Evolutionary conservation across 2,797 vertebrate genomes (phyloP).

Genomic region (Florisuga fusca): DNA sequence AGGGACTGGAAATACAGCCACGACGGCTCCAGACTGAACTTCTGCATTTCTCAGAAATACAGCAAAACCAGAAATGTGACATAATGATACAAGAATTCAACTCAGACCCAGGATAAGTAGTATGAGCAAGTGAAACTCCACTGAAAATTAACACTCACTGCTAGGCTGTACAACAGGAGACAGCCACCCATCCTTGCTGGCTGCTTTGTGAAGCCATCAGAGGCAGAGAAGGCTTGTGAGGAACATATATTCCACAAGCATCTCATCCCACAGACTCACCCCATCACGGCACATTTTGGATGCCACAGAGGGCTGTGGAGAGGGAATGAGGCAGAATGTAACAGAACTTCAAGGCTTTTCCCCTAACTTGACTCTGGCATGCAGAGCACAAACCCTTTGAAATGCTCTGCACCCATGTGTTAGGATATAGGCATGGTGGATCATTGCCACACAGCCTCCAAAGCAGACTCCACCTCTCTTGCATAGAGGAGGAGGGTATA

Average conservation of each 20-base stretch:
- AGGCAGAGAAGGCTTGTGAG: background rate
- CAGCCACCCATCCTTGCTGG: background rate
- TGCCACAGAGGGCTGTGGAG: background rate
- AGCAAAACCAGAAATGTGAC: background rate
- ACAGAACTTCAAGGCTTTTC: background rate
- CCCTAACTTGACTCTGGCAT: background rate
- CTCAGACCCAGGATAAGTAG: background rate
- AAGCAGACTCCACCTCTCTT: background rate
- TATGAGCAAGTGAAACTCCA: background rate
- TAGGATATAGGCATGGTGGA: background rate
- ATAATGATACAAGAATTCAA: background rate
- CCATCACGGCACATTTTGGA: background rate
- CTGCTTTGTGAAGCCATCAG: background rate
- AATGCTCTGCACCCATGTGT: background rate
- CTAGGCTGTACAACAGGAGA: background rate
- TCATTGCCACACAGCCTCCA: background rate
- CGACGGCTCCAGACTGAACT: background rate
- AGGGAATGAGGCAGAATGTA: background rate
- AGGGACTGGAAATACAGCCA: background rate
- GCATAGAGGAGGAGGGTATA: background rate
- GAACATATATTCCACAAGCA: background rate
- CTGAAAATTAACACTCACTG: background rate
- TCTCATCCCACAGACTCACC: background rate
- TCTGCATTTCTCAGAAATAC: constrained; percentile 1
- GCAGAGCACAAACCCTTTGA: background rate